Base-by-base conservation (phyloP, 2,888 invertebrate species). In the Yponomeuta plumbellus region DNA sequence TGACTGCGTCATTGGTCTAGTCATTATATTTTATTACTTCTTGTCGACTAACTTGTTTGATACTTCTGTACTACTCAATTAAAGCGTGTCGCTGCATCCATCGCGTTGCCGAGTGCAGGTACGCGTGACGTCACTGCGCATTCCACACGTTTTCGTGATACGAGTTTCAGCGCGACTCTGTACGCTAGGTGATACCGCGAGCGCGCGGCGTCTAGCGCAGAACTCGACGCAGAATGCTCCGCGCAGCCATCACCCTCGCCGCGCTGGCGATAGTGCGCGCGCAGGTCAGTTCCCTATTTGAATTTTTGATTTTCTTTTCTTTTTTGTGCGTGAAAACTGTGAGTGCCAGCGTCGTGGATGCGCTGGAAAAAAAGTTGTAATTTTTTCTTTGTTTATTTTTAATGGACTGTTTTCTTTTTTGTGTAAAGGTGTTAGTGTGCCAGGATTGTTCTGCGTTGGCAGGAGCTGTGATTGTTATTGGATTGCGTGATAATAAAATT, bases 181-280 rank as follows among this genome's bases (percentile, higher is more conserved):
- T 21, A n/a, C 11, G 34, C 6, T 61, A 34, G 26, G 23, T 61
- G 22, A 26, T n/a, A 52, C 17, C 26, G 61, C 61, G 26, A 11
- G 34, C 61, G 26, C 26, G 10, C 26, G 61, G 23, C 61, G 23
- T 13, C 6, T 23, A 66, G 65, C 71, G 67, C 68, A 72, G 71
- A 69, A 69, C 68, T 70, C 78, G 73, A 77, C 82, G 80, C 81
- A 80, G 70, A 67, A 85, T 85, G 84, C 69, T 72, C 74, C 80
- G 78, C 71, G 73, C 72, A 67, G 70, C 69, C 52, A 63, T 74
- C 71, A 80, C 78, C 77, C 68, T 80, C 40, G 67, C 72, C 67
- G 77, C 73, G 73, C 70, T 69, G 67, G 68, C 68, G 67, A 65
- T 65, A 66, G 75, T 75, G 70, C 68, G 64, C 64, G 76, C 80